These are phyloP conservation scores for Scrobipalpa costella DNA, from an alignment of 2,888 invertebrate species.

Conservation along the genomic window DNA sequence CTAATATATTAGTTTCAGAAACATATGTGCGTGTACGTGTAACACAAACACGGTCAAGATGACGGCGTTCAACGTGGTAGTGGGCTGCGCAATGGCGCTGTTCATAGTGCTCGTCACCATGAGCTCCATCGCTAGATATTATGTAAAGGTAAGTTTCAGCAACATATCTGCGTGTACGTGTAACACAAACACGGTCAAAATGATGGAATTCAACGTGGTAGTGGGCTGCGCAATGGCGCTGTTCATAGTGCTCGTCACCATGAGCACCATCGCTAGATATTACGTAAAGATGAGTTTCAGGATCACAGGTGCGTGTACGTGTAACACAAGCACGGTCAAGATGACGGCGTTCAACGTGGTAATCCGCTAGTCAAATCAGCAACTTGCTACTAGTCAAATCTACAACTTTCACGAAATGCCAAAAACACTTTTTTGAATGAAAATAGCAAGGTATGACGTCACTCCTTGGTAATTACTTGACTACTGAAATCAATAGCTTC, in stretches of 20 bases:
- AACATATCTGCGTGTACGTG: slow-evolving; percentile 30
- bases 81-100: slow-evolving; percentile 76
- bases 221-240: slow-evolving; percentile 76
- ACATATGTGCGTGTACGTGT: neutral
- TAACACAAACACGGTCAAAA: slow-evolving; percentile 33
- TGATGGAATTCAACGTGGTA: slow-evolving; percentile 73
- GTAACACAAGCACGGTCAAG: slow-evolving; percentile 29
- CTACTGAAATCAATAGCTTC: no score
- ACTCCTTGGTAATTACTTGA: no score
- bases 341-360: slow-evolving; percentile 75
- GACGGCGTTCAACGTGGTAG: slow-evolving; percentile 71
- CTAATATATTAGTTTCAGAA: neutral
- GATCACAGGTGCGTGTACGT: neutral
- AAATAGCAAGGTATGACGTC: no score
- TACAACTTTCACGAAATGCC: no score
- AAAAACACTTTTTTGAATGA: no score
- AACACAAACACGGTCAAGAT: slow-evolving; percentile 43
- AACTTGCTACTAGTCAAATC: no score
- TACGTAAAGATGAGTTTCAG: slow-evolving; percentile 81
- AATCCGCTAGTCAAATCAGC: no score
- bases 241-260: slow-evolving; percentile 72
- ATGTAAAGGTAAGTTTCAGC: slow-evolving; percentile 78
- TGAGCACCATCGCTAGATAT: slow-evolving; percentile 85
- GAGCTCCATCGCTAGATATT: slow-evolving; percentile 85
- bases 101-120: slow-evolving; percentile 75